Percentiles rank a stretch among this genome's conserved stretches.
Conservation (phyloP, 2,888 invertebrate species). For the Colletes collaris region DNA sequence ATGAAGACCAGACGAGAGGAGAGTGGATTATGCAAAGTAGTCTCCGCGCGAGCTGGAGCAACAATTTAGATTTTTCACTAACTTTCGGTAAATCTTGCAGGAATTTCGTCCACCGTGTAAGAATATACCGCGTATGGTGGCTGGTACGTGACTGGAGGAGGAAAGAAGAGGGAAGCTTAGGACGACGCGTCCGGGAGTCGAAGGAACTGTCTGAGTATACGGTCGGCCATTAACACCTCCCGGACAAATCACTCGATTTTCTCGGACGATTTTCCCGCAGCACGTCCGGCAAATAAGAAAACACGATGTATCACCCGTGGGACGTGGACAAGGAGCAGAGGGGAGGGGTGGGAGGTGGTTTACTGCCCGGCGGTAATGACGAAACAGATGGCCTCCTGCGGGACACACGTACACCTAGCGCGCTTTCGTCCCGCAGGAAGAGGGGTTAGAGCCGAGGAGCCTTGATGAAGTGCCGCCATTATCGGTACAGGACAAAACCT, state of each 20-base stretch:
- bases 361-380: constrained; percentile 82
- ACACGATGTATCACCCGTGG: constrained; percentile 83
- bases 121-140: too few relatives aligned
- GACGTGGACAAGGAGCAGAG: constrained; percentile 73
- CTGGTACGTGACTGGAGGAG: constrained; percentile 11
- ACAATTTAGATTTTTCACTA: too few relatives aligned
- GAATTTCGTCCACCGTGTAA: too few relatives aligned
- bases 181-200: constrained; percentile 7
- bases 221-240: constrained; percentile 81
- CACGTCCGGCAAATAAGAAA: constrained; percentile 83
- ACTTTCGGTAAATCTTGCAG: too few relatives aligned
- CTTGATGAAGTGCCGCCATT: constrained; percentile 82
- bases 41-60: too few relatives aligned
- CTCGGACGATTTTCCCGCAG: constrained; percentile 81
- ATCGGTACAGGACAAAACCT: constrained; percentile 82
- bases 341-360: constrained; percentile 73
- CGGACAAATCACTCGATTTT: constrained; percentile 83
- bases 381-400: constrained; percentile 82
- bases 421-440: constrained; percentile 77
- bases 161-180: not conserved
- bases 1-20: not conserved
- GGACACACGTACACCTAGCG: constrained; percentile 66
- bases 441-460: constrained; percentile 68
- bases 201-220: constrained; percentile 30
- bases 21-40: too few relatives aligned